phyloP scores from a whole-genome alignment of 2,797 vertebrate genomes.

The Myiotriccus ornatus region DNA sequence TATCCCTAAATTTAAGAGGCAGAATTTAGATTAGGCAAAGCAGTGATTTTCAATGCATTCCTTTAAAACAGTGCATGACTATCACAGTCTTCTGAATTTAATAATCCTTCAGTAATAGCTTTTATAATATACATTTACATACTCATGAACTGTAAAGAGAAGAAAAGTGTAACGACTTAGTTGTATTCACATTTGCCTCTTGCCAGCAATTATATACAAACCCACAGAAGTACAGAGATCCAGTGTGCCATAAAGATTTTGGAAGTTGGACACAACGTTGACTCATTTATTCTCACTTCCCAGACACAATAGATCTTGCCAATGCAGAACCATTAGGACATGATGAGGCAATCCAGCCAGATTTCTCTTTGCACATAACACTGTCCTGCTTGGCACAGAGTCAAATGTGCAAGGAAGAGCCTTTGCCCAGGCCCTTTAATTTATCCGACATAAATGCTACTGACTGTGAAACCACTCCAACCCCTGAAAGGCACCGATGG shows the following conservation, averaged over 20 bases:
- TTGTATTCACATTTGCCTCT: not conserved
- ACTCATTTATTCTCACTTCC: not conserved
- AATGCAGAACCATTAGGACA: not conserved
- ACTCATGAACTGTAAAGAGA: not conserved
- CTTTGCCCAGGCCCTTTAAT: not conserved
- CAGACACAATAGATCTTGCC: not conserved
- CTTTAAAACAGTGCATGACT: not conserved
- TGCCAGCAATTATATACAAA: not conserved
- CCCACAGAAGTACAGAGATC: not conserved
- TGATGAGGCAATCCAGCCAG: not conserved
- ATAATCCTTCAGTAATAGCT: not conserved
- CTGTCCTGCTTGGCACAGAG: not conserved
- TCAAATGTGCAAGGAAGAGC: not conserved
- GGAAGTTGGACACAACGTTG: accelerated
- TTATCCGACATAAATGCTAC: not conserved
- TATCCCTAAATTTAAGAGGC: not conserved
- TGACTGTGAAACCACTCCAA: not conserved
- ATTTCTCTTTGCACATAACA: accelerated
- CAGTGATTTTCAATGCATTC: not conserved
- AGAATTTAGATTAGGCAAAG: not conserved
- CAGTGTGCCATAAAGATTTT: not conserved
- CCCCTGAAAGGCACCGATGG: not conserved
- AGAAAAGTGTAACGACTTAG: not conserved
- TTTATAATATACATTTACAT: not conserved
- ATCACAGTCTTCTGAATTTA: not conserved